phyloP scores from a whole-genome alignment of 2,888 invertebrate species.

The Tigriopus californicus region DNA sequence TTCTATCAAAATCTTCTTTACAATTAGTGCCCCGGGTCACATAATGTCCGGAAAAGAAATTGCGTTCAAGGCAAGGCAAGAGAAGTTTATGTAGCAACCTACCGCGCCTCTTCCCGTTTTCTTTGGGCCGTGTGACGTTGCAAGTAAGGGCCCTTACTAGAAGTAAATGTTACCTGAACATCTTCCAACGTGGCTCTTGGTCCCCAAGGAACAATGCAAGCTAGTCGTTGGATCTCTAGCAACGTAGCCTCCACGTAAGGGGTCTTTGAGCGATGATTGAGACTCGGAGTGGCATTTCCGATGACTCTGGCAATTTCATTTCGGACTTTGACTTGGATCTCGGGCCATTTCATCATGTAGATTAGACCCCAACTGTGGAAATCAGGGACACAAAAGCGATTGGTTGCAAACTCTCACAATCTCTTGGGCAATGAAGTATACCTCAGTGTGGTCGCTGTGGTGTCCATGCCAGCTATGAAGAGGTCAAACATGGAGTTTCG shows the following conservation, averaged over 20 bases:
- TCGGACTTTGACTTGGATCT: background rate
- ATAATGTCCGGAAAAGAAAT: too few species aligned
- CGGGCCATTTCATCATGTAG: conserved; percentile 8
- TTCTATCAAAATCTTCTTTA: too few species aligned
- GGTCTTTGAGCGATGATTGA: background rate
- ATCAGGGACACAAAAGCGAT: too few species aligned
- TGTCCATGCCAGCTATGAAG: conserved; percentile 8
- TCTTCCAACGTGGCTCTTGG: background rate
- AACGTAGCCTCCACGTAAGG: conserved; percentile 11
- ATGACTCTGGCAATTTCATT: background rate
- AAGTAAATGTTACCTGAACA: background rate
- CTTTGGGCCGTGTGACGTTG: too few species aligned
- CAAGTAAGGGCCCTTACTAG: too few species aligned
- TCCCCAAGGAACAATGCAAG: conserved; percentile 3
- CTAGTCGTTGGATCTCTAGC: conserved; percentile 5
- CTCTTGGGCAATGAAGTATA: too few species aligned
- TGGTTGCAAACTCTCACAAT: too few species aligned
- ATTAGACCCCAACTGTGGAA: background rate
- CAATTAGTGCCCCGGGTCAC: too few species aligned
- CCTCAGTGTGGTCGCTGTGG: conserved; percentile 5
- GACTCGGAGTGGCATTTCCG: background rate
- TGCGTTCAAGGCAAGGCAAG: too few species aligned
- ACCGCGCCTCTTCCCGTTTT: too few species aligned
- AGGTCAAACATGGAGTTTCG: conserved; percentile 4
- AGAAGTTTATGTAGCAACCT: too few species aligned